Conservation (phyloP, 1,140 invertebrate species). For the Drosophila gunungcola region DNA sequence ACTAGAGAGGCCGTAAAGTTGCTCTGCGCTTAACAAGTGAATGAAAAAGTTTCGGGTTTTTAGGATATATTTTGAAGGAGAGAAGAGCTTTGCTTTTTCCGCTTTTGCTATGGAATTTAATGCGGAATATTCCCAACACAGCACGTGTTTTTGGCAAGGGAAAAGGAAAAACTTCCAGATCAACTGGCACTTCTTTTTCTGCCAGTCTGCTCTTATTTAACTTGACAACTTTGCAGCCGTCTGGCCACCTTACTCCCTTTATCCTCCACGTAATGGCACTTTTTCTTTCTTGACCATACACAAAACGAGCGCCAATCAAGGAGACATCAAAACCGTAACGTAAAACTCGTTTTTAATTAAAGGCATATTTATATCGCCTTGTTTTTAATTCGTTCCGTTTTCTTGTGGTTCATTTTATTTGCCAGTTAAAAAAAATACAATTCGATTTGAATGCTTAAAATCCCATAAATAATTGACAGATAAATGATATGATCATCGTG, state of each 20-base stretch:
- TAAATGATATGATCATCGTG: slow-evolving; percentile 22
- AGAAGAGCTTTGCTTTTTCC: slow-evolving; percentile 4
- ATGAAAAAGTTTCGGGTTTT: slow-evolving; percentile 55
- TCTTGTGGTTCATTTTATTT: slow-evolving; percentile 42
- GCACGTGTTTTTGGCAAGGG: slow-evolving; percentile 57
- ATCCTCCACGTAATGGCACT: slow-evolving; percentile 40
- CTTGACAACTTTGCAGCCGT: slow-evolving; percentile 73
- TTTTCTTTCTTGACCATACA: slow-evolving; percentile 43
- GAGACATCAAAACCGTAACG: slow-evolving; percentile 52
- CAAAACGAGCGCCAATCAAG: slow-evolving; percentile 42
- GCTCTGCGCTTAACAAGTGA: slow-evolving; percentile 64
- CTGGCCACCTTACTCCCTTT: slow-evolving; percentile 31
- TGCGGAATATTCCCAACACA: slow-evolving; percentile 22
- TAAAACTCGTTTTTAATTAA: slow-evolving; percentile 78
- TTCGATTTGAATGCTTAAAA: slow-evolving; percentile 78
- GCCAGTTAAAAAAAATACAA: slow-evolving; percentile 48
- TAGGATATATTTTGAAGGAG: slow-evolving; percentile 31
- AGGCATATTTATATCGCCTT: slow-evolving; percentile 38
- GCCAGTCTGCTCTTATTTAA: slow-evolving; percentile 51
- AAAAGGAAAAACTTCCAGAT: slow-evolving; percentile 37
- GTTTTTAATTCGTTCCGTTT: slow-evolving; percentile 52
- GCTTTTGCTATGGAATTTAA: slow-evolving; percentile 38
- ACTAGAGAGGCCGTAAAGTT: slow-evolving; percentile 51
- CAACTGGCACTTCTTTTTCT: slow-evolving; percentile 32
- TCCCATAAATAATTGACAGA: slow-evolving; percentile 65